Evolutionary conservation across 2,113 vertebrate species (phyloP).

Genomic region (Pampusana beccarii): DNA sequence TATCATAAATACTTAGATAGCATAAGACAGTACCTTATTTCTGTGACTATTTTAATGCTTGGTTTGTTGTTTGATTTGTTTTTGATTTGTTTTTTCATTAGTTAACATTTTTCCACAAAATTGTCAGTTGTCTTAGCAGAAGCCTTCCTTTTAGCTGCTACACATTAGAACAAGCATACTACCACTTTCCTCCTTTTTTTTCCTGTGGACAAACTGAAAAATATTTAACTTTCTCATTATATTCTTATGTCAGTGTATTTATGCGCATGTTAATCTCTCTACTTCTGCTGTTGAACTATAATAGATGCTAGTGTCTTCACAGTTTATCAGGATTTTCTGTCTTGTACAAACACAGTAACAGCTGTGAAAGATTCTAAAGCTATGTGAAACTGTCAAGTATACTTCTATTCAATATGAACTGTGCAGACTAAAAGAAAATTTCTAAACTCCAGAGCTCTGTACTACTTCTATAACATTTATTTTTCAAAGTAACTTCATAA

Average conservation of each 20-base stretch:
- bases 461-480: background rate
- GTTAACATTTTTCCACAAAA: background rate
- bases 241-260: background rate
- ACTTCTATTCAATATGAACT: background rate
- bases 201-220: background rate
- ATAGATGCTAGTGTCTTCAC: background rate
- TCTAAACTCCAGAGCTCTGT: background rate
- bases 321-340: background rate
- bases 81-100: background rate
- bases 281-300: background rate
- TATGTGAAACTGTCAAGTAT: background rate
- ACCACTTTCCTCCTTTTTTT: fast-evolving
- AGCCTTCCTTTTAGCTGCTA: background rate
- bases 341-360: background rate
- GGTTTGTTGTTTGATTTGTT: background rate
- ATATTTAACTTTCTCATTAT: background rate
- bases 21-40: background rate
- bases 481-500: background rate
- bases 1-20: background rate
- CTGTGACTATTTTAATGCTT: background rate
- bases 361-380: background rate
- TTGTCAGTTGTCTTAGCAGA: background rate
- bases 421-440: background rate
- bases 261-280: background rate
- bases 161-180: background rate